Base-by-base conservation (phyloP, 2,888 invertebrate species). In the Diaphora mendica region DNA sequence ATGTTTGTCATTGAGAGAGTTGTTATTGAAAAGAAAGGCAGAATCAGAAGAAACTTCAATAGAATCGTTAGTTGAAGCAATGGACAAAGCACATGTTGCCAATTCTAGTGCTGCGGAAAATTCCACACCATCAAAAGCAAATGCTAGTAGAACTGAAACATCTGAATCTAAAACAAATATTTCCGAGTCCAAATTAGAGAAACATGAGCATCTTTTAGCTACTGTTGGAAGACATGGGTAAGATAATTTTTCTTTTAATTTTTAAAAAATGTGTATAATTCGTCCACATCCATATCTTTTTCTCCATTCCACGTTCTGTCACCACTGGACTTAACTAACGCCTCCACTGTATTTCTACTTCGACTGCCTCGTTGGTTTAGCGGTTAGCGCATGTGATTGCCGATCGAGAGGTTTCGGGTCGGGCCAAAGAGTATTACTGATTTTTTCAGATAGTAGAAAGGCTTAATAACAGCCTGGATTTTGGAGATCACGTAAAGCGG, bases 221-320 rank as follows among this genome's bases (percentile, higher is more conserved):
- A 96, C 97, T 68, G 96, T 97, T 62, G 96, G 97, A 69, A 97
- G 96, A 92, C 96, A 97, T 88, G 96, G 96, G 96, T 97, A 86
- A 94, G 70, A 51, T 51, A 51, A 48, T 48, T 20, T 48, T 3
- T 7, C 7, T 2, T 1, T 44, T 15, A 3, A 44, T 44, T 3
- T 13, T 44, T 0, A 17, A 44, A 15, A 44, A 15, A 2, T 44
- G 17, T 44, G 44, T 44, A 44, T 15, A 44, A 0, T 42, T 42
- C 11, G 42, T 42, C 5, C 15, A 15, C 13, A 42, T 42, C 42
- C 15, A 42, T 42, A 42, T 42, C 11, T 42, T 42, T 39, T n/a
- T n/a, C n/a, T n/a, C n/a, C n/a, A n/a, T n/a, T n/a, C n/a, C n/a
- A n/a, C n/a, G n/a, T n/a, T n/a, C n/a, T n/a, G n/a, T n/a, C n/a